Percentiles rank a stretch among this genome's conserved stretches.
These are phyloP conservation scores for Phrynosoma blainvillii DNA, from an alignment of 2,113 vertebrate species.

Conservation along the genomic window DNA sequence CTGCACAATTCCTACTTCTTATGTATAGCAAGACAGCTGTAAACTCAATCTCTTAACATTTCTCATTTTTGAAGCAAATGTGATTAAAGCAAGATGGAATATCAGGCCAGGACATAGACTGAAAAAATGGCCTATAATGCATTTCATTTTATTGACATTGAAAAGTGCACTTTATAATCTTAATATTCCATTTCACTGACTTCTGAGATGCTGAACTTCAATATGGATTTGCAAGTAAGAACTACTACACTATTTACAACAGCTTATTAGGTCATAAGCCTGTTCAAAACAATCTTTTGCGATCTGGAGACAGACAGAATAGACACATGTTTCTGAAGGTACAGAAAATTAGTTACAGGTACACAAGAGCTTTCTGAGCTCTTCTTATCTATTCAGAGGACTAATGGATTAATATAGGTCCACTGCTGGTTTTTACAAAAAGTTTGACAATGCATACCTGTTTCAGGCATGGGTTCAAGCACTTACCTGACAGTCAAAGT, in stretches of 20 bases:
- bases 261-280: not conserved
- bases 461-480: not conserved
- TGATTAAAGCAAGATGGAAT: not conserved
- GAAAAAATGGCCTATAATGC: not conserved
- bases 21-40: not conserved
- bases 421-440: not conserved
- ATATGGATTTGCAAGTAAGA: not conserved
- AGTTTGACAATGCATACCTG: slow-evolving; percentile 14
- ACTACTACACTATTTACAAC: not conserved
- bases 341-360: not conserved
- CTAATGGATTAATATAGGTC: not conserved
- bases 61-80: not conserved
- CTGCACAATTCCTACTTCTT: no score
- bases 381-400: not conserved
- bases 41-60: not conserved
- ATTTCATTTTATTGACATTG: not conserved
- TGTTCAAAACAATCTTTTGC: not conserved
- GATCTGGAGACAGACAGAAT: not conserved
- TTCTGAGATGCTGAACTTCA: not conserved
- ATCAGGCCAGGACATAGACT: not conserved
- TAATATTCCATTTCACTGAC: not conserved
- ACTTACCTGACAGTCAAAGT: slow-evolving; percentile 94
- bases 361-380: not conserved
- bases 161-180: not conserved
- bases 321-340: not conserved